Conservation (phyloP, 2,888 invertebrate species). For the Pollenia griseotomentosa region DNA sequence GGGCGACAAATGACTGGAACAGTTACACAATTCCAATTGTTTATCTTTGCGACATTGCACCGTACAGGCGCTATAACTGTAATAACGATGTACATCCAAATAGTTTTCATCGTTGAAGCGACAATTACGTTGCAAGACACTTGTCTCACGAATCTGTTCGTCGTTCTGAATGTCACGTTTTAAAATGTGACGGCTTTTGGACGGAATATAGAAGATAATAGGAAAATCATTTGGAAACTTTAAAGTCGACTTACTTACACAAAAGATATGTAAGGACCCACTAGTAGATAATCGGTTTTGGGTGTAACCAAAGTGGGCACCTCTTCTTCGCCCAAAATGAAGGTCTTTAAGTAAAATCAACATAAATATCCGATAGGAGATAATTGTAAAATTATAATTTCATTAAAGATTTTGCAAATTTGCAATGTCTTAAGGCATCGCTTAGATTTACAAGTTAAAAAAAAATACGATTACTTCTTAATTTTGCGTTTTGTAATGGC, state of each 20-base stretch:
- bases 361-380: too few relatives aligned
- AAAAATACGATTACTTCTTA: too few relatives aligned
- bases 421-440: too few relatives aligned
- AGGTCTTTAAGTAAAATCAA: constrained; percentile 76
- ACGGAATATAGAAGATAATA: not conserved
- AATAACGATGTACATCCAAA: constrained; percentile 87
- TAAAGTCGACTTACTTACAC: constrained; percentile 74
- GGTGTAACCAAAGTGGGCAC: constrained; percentile 89
- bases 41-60: constrained; percentile 89
- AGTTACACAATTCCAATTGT: constrained; percentile 87
- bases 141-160: constrained; percentile 87
- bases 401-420: too few relatives aligned
- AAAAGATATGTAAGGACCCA: constrained; percentile 85
- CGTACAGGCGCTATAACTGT: constrained; percentile 90
- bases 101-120: constrained; percentile 88
- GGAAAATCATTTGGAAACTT: not conserved
- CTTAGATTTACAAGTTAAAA: too few relatives aligned
- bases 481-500: too few relatives aligned
- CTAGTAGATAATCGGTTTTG: constrained; percentile 86
- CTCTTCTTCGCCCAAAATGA: constrained; percentile 88
- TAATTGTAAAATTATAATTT: too few relatives aligned
- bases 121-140: constrained; percentile 88
- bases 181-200: constrained; percentile 85
- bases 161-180: constrained; percentile 89
- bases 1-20: constrained; percentile 89